Base-by-base conservation (phyloP, 2,888 invertebrate species). In the Diabrotica balteata region DNA sequence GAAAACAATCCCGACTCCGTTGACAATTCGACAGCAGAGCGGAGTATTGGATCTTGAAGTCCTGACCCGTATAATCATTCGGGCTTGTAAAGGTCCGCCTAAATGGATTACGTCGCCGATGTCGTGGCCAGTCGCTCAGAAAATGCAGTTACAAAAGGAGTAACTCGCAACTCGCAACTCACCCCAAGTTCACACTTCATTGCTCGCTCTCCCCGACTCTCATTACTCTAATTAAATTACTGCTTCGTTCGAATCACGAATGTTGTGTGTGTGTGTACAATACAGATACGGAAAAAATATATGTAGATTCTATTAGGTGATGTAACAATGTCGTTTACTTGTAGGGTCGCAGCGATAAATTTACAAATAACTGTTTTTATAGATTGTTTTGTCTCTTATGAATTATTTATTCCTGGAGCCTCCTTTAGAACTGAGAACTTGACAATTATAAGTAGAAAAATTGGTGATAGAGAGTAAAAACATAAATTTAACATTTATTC, bases 81-180 rank as follows among this genome's bases (percentile, higher is more conserved):
- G 76, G 78, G 78, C 80, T 80, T 80, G 81, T 81, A 82, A 82
- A 82, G 81, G 80, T 80, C 80, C 79, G 73, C 75, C 75, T 82
- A 82, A 82, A 81, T 78, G 81, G 81, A 81, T 82, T 81, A 82
- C 68, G 78, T 46, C 76, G 77, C 70, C 80, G 77, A 79, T 78
- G 79, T 78, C 79, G 78, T 77, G 80, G 80, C 80, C 82, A 80
- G 75, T 81, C 81, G 80, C 76, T 82, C 77, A 81, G 80, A 82
- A 82, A 82, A 82, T 82, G 75, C 80, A 78, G 80, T 82, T 82
- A 82, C 68, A 72, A 71, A 70, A 70, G 75, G 72, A 78, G 76
- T 74, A 72, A 74, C 71, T 69, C 76, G 75, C 77, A 72, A 74
- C 71, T 69, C 76, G 75, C 77, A 74, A 76, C 75, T 69, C 50